phyloP scores from a whole-genome alignment of 2,113 vertebrate species.

The Trematocara macrostoma region DNA sequence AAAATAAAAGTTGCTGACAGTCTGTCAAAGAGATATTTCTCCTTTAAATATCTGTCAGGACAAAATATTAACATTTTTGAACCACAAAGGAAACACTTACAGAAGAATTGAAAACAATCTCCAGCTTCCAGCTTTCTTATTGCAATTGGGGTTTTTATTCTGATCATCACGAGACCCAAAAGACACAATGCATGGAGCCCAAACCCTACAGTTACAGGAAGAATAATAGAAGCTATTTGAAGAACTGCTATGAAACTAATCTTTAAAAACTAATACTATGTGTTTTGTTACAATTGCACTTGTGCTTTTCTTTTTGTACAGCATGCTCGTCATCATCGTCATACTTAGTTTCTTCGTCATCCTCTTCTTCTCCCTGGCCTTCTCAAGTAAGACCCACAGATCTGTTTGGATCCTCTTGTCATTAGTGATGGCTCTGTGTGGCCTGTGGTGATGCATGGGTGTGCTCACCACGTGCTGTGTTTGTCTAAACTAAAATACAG shows the following conservation, averaged over 20 bases:
- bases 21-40: background rate
- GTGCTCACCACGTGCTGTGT: background rate
- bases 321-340: conserved; percentile 49
- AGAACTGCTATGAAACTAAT: background rate
- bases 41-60: background rate
- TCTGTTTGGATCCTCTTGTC: background rate
- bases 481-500: background rate
- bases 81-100: background rate
- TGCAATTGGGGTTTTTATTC: background rate
- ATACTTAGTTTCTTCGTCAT: conserved; percentile 27
- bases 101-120: background rate
- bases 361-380: conserved; percentile 27
- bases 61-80: background rate
- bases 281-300: background rate
- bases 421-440: background rate
- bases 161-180: background rate
- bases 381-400: conserved; percentile 29
- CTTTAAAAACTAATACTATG: background rate
- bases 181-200: background rate
- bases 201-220: background rate
- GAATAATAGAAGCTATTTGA: background rate
- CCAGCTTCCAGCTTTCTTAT: background rate
- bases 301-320: conserved; percentile 2
- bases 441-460: background rate
- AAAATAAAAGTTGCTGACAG: background rate